Conservation (phyloP, 2,113 vertebrate genomes). For the Pollachius pollachius region DNA sequence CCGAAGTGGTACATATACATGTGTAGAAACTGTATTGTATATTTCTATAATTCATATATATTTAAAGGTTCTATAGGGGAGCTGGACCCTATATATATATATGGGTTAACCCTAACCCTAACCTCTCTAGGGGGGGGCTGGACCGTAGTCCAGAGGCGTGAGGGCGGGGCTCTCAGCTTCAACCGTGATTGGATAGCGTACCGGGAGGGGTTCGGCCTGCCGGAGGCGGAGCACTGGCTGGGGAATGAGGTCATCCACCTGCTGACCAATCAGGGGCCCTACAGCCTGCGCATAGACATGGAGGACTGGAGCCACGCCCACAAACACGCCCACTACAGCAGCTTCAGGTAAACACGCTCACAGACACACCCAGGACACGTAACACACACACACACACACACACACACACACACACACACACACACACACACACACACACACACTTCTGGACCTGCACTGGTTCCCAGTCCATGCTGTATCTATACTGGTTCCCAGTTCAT, state of each 20-base stretch:
- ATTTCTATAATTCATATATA: too few species aligned
- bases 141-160: constrained; percentile 80
- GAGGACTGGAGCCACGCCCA: constrained; percentile 80
- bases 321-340: constrained; percentile 77
- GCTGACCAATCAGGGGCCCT: constrained; percentile 75
- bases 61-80: too few species aligned
- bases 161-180: constrained; percentile 78
- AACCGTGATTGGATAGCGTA: constrained; percentile 81
- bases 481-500: too few species aligned
- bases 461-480: too few species aligned
- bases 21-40: too few species aligned
- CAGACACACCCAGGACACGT: neutral
- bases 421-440: constrained; percentile 61
- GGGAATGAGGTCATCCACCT: constrained; percentile 80
- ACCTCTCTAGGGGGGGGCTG: constrained; percentile 77
- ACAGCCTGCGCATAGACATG: constrained; percentile 78
- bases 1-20: too few species aligned
- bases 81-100: too few species aligned
- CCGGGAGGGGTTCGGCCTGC: constrained; percentile 77
- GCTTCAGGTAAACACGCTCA: constrained; percentile 75
- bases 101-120: too few species aligned
- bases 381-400: neutral
- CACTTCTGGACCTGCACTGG: too few species aligned
- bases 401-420: constrained; percentile 41
- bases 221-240: constrained; percentile 78